Evolutionary conservation across 2,888 invertebrate species (phyloP), one percentile per base, ranked within the genome.

Genomic region (Ormyrus rosae): DNA sequence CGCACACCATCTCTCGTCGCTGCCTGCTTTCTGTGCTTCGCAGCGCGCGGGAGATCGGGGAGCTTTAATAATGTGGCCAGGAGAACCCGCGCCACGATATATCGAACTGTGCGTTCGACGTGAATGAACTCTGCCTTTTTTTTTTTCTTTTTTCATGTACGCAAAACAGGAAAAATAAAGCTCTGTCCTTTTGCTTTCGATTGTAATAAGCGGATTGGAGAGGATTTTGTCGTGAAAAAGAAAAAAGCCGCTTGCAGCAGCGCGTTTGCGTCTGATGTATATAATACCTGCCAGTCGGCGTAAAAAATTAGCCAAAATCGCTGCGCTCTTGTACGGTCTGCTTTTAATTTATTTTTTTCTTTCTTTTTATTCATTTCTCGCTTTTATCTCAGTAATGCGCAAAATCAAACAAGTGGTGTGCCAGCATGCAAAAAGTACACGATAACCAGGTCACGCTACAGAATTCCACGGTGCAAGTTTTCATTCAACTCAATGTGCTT

Each of bases 401-500:
- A 69, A 69, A 72, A 79, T 69, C 13, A 64, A 73, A 63, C 55
- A 45, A 63, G 46, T 67, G 50, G 9, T 60, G 63, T 69, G 60
- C 61, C 68, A 81, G 51, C 81, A 81, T 81, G 81, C 81, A 81
- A 50, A 63, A 60, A 73, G 9, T n/a, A n/a, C 46, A 74, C 55
- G 64, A 61, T 71, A 19, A 65, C 50, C 70, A 78, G 61, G 34
- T 69, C 73, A 75, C 74, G 60, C 81, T 81, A 75, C 71, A 75
- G 55, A 73, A 76, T 61, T 73, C 53, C 70, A 80, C 60, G 56
- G 73, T 82, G 80, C 82, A 80, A 73, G 7, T 70, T 67, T 68
- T 76, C 79, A 79, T 81, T 81, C 74, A 71, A 71, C 68, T 78
- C 56, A 74, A 19, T 58, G 75, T 81, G 78, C 78, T 71, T 50